Conservation (phyloP, 2,888 invertebrate species). For the Trisateles emortualis region DNA sequence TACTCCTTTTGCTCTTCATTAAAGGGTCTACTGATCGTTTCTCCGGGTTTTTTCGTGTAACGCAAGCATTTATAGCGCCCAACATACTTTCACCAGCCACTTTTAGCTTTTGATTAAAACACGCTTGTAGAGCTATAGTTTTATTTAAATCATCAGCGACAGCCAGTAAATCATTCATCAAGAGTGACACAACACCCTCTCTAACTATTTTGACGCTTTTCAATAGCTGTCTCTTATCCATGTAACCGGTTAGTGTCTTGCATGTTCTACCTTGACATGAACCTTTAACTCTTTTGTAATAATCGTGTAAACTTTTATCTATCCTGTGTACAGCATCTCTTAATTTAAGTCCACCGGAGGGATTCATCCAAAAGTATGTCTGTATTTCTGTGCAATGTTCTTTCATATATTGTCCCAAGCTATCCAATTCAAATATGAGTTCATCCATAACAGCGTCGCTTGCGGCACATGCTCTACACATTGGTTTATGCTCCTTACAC, state of each 20-base stretch:
- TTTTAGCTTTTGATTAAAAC: constrained; percentile 46
- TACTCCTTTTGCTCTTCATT: constrained; percentile 29
- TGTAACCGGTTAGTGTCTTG: constrained; percentile 57
- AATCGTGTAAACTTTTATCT: constrained; percentile 65
- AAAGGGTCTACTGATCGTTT: constrained; percentile 33
- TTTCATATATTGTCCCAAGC: constrained; percentile 68
- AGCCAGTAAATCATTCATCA: constrained; percentile 40
- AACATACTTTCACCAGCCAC: constrained; percentile 46
- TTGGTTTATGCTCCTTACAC: constrained; percentile 63
- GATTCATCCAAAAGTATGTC: constrained; percentile 75
- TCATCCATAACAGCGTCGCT: constrained; percentile 72
- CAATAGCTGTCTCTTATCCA: constrained; percentile 59
- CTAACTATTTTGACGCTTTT: constrained; percentile 23
- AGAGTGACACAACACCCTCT: constrained; percentile 19
- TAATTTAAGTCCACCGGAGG: constrained; percentile 68
- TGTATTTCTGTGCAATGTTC: constrained; percentile 78
- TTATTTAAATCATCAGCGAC: constrained; percentile 53
- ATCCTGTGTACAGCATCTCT: constrained; percentile 67
- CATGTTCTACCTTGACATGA: constrained; percentile 71
- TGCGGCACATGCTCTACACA: constrained; percentile 74
- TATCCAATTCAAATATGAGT: constrained; percentile 72
- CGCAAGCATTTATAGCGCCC: constrained; percentile 43
- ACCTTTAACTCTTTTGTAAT: constrained; percentile 70
- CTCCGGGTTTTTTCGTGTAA: constrained; percentile 23
- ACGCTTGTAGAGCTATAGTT: constrained; percentile 37